Evolutionary conservation across 2,888 invertebrate species (phyloP).

Genomic region (Parapristionchus giblindavisi): DNA sequence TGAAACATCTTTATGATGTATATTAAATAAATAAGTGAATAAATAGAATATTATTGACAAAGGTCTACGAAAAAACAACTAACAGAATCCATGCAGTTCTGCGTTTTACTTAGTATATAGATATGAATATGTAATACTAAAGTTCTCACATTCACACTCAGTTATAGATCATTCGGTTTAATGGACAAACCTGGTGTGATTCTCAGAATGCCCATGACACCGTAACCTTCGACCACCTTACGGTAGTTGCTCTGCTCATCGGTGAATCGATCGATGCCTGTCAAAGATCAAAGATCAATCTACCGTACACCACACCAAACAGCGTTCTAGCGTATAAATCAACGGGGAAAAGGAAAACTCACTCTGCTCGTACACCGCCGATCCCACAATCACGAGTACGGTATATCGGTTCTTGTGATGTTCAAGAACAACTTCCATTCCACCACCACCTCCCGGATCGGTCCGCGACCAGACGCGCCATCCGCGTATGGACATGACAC

Average conservation of each 20-base stretch:
- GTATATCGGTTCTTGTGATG: too few relatives aligned
- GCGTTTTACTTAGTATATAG: too few relatives aligned
- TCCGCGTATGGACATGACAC: constrained; percentile 61
- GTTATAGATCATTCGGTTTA: background rate
- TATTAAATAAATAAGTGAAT: too few relatives aligned
- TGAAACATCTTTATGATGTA: too few relatives aligned
- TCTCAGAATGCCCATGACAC: constrained; percentile 91
- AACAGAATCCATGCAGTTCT: too few relatives aligned
- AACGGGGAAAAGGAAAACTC: background rate
- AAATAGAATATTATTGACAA: too few relatives aligned
- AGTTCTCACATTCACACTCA: too few relatives aligned
- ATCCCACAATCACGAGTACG: constrained; percentile 27
- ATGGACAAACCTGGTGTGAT: constrained; percentile 53
- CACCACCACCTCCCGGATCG: constrained; percentile 43
- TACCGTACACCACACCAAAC: background rate
- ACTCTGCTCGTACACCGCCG: constrained; percentile 30
- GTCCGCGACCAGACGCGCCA: constrained; percentile 58
- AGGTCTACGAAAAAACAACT: too few relatives aligned
- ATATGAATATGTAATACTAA: too few relatives aligned
- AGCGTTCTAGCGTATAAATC: background rate
- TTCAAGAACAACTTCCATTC: constrained; percentile 17
- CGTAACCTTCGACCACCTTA: constrained; percentile 92
- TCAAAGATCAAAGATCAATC: background rate
- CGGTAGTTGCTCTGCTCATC: constrained; percentile 87
- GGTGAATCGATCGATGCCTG: constrained; percentile 86